Evolutionary conservation across 2,797 vertebrate genomes (phyloP).

Genomic region (Lepidocolaptes lacrymiger): DNA sequence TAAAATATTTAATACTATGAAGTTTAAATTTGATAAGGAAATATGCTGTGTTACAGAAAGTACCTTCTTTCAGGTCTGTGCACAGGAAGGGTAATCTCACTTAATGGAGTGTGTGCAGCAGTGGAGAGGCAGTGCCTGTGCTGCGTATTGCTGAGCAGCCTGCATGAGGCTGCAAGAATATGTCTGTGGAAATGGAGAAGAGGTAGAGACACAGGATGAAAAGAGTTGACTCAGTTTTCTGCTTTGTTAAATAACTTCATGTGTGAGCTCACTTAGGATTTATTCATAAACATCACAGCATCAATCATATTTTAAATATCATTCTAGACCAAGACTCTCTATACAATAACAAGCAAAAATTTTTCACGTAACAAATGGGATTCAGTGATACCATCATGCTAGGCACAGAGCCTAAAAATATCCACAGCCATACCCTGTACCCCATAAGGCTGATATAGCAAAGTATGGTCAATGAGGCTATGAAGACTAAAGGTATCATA

Average conservation of each 20-base stretch:
- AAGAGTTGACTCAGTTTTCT: background rate
- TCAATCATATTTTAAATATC: background rate
- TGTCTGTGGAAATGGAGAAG: background rate
- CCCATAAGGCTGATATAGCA: background rate
- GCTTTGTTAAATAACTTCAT: background rate
- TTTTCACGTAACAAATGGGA: background rate
- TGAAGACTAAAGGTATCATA: background rate
- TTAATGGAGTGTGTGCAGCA: background rate
- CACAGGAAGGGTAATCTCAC: background rate
- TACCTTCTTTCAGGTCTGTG: background rate
- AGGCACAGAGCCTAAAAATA: background rate
- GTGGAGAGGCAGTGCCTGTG: background rate
- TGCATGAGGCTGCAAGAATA: background rate
- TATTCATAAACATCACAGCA: background rate
- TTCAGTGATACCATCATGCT: background rate
- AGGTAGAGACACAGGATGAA: background rate
- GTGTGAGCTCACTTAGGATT: background rate
- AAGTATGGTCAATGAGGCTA: background rate
- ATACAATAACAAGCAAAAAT: background rate
- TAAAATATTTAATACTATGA: background rate
- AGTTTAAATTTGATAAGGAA: background rate
- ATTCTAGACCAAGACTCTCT: background rate
- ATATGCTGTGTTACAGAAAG: background rate
- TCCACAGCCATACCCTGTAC: background rate
- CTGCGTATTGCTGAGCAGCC: accelerated